Conservation (phyloP, 2,113 vertebrate genomes). For the Oreochromis niloticus region DNA sequence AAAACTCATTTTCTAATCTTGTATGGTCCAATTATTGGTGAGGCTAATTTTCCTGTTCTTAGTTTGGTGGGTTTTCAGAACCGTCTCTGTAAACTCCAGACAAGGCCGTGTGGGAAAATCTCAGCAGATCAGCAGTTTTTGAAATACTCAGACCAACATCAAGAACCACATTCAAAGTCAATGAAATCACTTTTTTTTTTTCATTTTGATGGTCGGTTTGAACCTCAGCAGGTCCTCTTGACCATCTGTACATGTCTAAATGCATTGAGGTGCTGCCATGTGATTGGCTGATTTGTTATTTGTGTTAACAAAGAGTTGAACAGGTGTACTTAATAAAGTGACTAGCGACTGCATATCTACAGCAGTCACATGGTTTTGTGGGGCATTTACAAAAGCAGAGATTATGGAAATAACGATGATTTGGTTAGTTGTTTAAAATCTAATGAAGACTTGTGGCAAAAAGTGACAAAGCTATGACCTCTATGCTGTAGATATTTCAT, state of each 20-base stretch:
- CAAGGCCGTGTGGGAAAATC: not conserved
- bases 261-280: not conserved
- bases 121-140: not conserved
- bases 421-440: not conserved
- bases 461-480: not conserved
- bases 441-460: not conserved
- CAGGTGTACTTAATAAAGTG: not conserved
- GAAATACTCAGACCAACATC: not conserved
- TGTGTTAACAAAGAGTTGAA: not conserved
- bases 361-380: not conserved
- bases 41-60: not conserved
- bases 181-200: not conserved
- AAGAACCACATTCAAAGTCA: not conserved
- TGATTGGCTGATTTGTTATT: not conserved
- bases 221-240: not conserved
- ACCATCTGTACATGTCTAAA: not conserved
- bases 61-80: not conserved
- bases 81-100: not conserved
- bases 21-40: not conserved
- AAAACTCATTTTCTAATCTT: not conserved
- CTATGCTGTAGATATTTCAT: not conserved
- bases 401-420: not conserved
- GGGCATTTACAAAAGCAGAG: not conserved
- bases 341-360: not conserved
- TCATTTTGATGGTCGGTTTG: not conserved